Conservation (phyloP, 1,140 invertebrate genomes). For the Bactericera cockerelli region DNA sequence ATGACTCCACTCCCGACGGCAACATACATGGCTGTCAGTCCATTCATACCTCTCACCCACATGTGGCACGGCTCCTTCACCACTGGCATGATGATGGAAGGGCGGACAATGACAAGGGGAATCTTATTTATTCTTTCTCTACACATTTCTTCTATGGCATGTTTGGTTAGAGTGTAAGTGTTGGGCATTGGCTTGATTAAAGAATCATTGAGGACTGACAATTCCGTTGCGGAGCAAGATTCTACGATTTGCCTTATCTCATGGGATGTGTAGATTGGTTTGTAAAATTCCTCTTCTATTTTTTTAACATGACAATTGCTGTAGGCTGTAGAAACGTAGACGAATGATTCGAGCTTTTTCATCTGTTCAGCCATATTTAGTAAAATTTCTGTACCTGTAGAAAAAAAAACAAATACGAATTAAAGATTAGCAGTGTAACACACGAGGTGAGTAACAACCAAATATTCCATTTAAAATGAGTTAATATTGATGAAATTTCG, state of each 20-base stretch:
- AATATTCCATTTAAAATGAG: too few relatives aligned
- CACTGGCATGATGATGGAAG: conserved; percentile 35
- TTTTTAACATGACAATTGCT: background rate
- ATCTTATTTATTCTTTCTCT: conserved; percentile 43
- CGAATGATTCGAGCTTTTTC: background rate
- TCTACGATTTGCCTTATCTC: background rate
- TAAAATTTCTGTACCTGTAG: background rate
- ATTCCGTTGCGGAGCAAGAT: background rate
- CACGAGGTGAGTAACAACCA: too few relatives aligned
- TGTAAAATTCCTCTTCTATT: background rate
- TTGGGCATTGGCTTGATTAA: conserved; percentile 42
- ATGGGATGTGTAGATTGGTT: background rate
- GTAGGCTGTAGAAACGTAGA: background rate
- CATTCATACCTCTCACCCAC: background rate
- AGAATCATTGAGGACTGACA: background rate
- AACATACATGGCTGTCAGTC: conserved; percentile 4
- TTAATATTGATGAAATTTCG: too few relatives aligned
- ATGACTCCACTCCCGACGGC: background rate
- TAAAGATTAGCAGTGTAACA: too few relatives aligned
- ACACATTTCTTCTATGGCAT: conserved; percentile 54
- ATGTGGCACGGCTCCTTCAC: background rate
- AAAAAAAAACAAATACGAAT: too few relatives aligned
- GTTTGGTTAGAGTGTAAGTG: conserved; percentile 70
- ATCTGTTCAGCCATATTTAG: conserved; percentile 2
- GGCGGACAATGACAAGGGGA: conserved; percentile 52